These are phyloP conservation scores for Galaxea fascicularis DNA, from an alignment of 92 coral and sea anemone species.

Conservation along the genomic window DNA sequence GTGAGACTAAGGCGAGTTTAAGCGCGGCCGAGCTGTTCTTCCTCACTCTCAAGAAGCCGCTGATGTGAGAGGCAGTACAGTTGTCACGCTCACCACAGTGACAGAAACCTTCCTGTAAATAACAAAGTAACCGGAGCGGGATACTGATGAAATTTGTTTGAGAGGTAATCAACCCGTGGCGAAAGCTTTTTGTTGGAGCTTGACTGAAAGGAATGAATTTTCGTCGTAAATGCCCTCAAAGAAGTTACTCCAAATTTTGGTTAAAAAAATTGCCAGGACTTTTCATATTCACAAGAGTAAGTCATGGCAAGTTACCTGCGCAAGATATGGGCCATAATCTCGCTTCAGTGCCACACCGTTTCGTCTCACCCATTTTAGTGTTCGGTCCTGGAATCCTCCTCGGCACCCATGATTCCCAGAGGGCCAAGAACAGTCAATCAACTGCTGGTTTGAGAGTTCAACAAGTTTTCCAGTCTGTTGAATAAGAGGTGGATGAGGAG, in stretches of 20 bases:
- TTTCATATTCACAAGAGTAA: too few species aligned
- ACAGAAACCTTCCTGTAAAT: constrained; percentile 87
- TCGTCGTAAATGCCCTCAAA: too few species aligned
- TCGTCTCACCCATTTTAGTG: constrained; percentile 82
- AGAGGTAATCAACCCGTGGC: too few species aligned
- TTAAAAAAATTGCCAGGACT: too few species aligned
- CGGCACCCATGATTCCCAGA: constrained; percentile 94
- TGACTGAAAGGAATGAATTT: too few species aligned
- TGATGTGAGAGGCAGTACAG: constrained; percentile 78
- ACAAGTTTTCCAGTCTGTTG: constrained; percentile 80
- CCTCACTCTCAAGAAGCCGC: constrained; percentile 78
- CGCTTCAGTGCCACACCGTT: constrained; percentile 85
- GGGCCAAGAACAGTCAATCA: constrained; percentile 93
- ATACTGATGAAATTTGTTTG: too few species aligned
- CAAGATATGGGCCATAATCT: constrained; percentile 94
- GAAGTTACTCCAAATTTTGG: too few species aligned
- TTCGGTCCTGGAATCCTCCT: constrained; percentile 92
- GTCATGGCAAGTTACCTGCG: constrained; percentile 65
- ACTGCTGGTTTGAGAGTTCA: constrained; percentile 90
- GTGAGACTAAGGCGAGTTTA: constrained; percentile 84
- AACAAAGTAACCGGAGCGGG: neutral
- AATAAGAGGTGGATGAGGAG: neutral
- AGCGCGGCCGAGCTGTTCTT: constrained; percentile 77
- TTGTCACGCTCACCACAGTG: constrained; percentile 84
- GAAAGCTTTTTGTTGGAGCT: too few species aligned